Evolutionary conservation across 2,113 vertebrate species (phyloP), one percentile per base, ranked within the genome.

Genomic region (Ia io): DNA sequence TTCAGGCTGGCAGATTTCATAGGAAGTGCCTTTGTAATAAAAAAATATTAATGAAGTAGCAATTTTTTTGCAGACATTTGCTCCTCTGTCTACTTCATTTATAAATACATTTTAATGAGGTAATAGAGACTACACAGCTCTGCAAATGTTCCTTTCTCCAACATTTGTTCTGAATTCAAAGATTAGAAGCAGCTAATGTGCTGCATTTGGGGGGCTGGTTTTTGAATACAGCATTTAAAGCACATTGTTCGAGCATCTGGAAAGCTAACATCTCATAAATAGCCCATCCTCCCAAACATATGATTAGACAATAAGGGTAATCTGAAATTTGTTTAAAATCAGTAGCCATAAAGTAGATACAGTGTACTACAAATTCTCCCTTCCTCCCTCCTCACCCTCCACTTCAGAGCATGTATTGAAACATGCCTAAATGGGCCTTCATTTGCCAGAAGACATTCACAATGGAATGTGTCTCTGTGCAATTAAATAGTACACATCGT

Each of bases 221-320:
- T 97, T 92, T 97, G 98, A 98, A 98, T 98, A 97, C 91, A 97
- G 97, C 97, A 98, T 96, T 98, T 98, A 96, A 92, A 97, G 96
- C 42, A 74, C 97, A 98, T 98, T 98, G 98, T 98, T 95, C 91
- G 89, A 98, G 98, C 98, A 98, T 98, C 98, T 98, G 98, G 98
- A 98, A 98, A 97, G 94, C 97, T 97, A 98, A 98, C 96, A 97
- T 96, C 98, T 98, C 98, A 96, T 97, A 98, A 98, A 98, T 96
- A 98, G 95, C 95, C 97, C 25, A 97, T 92, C 97, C 94, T 97
- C 88, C 97, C 96, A 98, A 98, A 98, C 98, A 98, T 98, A 98
- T 98, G 97, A 98, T 98, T 98, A 98, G 98, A 98, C 97, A 98
- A 98, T 98, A 98, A 98, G 98, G 94, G 96, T 95, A 98, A 59